Conservation (phyloP, 2,888 invertebrate genomes). For the Bembecia ichneumoniformis region DNA sequence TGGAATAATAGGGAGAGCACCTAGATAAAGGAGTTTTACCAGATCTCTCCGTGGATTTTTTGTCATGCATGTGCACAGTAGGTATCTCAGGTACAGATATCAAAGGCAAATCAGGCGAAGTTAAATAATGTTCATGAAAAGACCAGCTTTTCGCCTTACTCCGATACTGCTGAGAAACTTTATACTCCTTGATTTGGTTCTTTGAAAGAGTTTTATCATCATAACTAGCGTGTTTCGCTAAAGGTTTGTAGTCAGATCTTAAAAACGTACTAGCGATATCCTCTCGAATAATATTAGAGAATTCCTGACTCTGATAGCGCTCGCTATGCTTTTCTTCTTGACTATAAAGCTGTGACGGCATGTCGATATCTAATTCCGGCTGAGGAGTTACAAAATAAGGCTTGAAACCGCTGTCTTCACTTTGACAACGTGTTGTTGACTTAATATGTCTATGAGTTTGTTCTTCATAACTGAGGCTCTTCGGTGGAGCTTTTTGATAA, state of each 20-base stretch:
- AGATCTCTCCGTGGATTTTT: conserved; percentile 51
- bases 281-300: conserved; percentile 63
- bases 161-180: conserved; percentile 67
- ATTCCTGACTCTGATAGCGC: conserved; percentile 77
- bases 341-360: conserved; percentile 71
- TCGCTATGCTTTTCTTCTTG: conserved; percentile 76
- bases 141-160: conserved; percentile 76
- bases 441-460: conserved; percentile 57
- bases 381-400: conserved; percentile 57
- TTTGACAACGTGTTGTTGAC: conserved; percentile 71
- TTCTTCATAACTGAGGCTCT: conserved; percentile 67
- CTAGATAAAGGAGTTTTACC: conserved; percentile 74
- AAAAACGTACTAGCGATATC: conserved; percentile 50
- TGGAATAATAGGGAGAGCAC: conserved; percentile 83
- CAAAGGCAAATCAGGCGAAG: conserved; percentile 66
- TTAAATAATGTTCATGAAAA: conserved; percentile 75
- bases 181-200: conserved; percentile 76
- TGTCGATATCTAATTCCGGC: conserved; percentile 70
- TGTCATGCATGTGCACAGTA: conserved; percentile 55
- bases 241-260: conserved; percentile 70
- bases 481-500: conserved; percentile 52
- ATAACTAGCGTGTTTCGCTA: conserved; percentile 77
- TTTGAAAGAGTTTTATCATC: conserved; percentile 76
- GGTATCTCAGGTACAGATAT: conserved; percentile 71
- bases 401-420: conserved; percentile 70